These are phyloP conservation scores for Oceanodroma tethys DNA, from an alignment of 2,113 vertebrate species.

Conservation along the genomic window DNA sequence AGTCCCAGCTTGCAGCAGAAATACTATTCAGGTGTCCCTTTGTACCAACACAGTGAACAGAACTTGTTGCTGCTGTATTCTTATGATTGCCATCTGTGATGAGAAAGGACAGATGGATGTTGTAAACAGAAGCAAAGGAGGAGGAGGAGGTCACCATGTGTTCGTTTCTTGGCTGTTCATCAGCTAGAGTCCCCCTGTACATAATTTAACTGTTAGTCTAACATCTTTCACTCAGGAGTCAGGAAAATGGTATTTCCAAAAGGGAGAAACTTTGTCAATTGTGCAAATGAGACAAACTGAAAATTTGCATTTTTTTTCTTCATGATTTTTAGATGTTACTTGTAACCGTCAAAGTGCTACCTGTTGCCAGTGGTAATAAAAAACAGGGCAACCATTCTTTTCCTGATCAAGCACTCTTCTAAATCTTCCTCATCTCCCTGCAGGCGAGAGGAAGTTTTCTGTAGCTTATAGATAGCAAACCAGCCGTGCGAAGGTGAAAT, in stretches of 20 bases:
- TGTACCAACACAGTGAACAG: background rate
- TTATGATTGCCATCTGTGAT: background rate
- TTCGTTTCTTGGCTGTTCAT: background rate
- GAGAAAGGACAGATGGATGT: slow-evolving; percentile 42
- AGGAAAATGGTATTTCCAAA: background rate
- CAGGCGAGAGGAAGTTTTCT: background rate
- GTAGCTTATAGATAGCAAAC: background rate
- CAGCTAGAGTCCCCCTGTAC: background rate
- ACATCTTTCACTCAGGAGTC: background rate
- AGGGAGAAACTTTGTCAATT: background rate
- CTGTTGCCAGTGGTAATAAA: background rate
- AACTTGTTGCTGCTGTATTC: background rate
- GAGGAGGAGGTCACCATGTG: slow-evolving; percentile 11
- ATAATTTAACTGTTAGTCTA: background rate
- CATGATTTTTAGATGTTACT: background rate
- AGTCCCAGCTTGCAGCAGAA: background rate
- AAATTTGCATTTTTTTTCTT: background rate
- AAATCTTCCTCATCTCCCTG: background rate
- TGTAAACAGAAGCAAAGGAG: slow-evolving; percentile 26
- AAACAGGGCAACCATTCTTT: background rate
- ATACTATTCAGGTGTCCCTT: background rate
- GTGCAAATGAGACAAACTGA: background rate
- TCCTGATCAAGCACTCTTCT: background rate
- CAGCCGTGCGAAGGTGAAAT: background rate
- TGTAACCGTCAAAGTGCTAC: background rate